Base-by-base conservation (phyloP, 2,113 vertebrate species). In the Syngnathus floridae region DNA sequence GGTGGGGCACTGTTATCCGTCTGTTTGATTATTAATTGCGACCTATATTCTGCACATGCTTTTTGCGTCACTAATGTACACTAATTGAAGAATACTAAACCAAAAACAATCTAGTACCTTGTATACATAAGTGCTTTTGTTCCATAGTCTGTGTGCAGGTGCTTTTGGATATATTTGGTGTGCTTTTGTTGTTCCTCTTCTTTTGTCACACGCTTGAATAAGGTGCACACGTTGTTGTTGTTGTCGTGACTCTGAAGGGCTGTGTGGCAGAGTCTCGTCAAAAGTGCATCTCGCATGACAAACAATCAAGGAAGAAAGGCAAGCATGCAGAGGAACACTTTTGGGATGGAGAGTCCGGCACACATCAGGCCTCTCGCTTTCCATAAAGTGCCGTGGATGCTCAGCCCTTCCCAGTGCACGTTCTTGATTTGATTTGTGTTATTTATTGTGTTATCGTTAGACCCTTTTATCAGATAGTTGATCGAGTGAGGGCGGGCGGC, bases 41-140 rank as follows among this genome's bases (percentile, higher is more conserved):
- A 88, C 86, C 70, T 87, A 81, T 90, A 83, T 72, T 87, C 71
- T 35, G 62, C 87, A 88, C 76, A n/a, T 69, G 86, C 85, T 86
- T 90, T 45, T 88, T 87, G 58, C 86, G 77, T 85, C 80, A 86
- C 86, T 89, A 77, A 90, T 87, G 69, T 84, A 86, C 87, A 76
- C 91, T 82, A 90, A 89, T 87, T 86, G 88, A 90, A 88, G 81
- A 74, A 88, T 87, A 62, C 78, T 63, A 62, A 78, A 90, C 92
- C 92, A 88, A 92, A 92, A 91, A 85, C 73, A 88, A 87, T 88
- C 89, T 70, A 70, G 78, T 87, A 87, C 78, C 69, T 73, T 84
- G 85, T 88, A 84, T 82, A 75, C 76, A 88, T 86, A 90, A 91
- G 90, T 90, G 91, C 90, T 90, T 89, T 85, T 78, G 76, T 90